Percentiles rank a stretch among this genome's conserved stretches.
These are phyloP conservation scores for Papilio protenor DNA, from an alignment of 2,888 invertebrate genomes.

Conservation along the genomic window DNA sequence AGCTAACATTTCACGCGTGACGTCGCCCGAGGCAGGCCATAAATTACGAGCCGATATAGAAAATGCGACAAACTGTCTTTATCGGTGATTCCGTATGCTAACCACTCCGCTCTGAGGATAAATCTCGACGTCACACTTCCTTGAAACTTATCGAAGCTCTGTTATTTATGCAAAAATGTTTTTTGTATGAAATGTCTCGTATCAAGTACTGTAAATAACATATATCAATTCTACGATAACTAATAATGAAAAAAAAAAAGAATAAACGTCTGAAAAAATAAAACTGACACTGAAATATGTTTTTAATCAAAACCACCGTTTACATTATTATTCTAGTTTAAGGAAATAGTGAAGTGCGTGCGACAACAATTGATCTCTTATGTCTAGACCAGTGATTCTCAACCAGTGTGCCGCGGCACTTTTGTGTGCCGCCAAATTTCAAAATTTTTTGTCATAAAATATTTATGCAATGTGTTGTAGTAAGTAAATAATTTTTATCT, in stretches of 20 bases:
- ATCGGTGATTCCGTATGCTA: slow-evolving; percentile 53
- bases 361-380: not conserved
- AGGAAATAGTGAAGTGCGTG: not conserved
- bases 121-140: slow-evolving; percentile 24
- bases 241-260: not conserved
- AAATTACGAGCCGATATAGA: slow-evolving; percentile 71
- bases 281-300: not conserved
- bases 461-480: too few relatives aligned
- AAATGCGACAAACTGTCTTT: slow-evolving; percentile 69
- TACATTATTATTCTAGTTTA: not conserved
- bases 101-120: slow-evolving; percentile 30
- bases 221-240: not conserved
- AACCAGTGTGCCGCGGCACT: too few relatives aligned
- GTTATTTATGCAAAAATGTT: slow-evolving; percentile 3
- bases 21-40: slow-evolving; percentile 62
- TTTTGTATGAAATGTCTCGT: not conserved
- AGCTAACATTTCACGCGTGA: slow-evolving; percentile 69
- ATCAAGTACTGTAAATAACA: not conserved
- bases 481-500: too few relatives aligned
- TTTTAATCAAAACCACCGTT: not conserved
- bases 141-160: slow-evolving; percentile 5
- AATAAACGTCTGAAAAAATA: not conserved
- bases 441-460: too few relatives aligned
- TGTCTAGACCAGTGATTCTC: too few relatives aligned
- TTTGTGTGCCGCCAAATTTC: too few relatives aligned